These are phyloP conservation scores for Monoplex corrugatus DNA, from an alignment of 2,888 invertebrate genomes.

Conservation along the genomic window DNA sequence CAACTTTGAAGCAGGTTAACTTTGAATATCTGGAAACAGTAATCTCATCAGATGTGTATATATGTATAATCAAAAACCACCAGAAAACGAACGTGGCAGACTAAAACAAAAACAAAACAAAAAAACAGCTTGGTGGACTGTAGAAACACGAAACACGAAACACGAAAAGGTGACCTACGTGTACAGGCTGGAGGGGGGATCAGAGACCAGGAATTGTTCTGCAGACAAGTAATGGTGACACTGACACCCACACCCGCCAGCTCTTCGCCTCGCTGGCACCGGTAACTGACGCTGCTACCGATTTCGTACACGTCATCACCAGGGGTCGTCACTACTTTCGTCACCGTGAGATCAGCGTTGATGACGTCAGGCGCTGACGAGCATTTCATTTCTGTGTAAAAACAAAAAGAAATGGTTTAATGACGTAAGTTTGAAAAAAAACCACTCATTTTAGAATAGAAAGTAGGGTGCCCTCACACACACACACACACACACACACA, in stretches of 20 bases:
- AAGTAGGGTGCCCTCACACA: background rate
- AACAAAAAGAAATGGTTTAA: background rate
- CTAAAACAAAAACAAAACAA: too few relatives aligned
- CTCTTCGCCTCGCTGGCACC: background rate
- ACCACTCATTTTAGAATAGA: background rate
- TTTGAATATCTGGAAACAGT: too few relatives aligned
- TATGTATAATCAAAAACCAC: too few relatives aligned
- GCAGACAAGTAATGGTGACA: background rate
- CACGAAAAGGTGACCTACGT: too few relatives aligned
- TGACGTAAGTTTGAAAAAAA: background rate
- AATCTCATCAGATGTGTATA: too few relatives aligned
- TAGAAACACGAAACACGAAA: too few relatives aligned
- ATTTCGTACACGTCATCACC: background rate
- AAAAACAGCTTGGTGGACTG: too few relatives aligned
- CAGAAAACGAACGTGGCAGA: too few relatives aligned
- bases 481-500: too few relatives aligned
- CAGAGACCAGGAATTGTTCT: background rate
- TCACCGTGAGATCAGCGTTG: background rate
- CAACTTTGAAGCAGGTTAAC: too few relatives aligned
- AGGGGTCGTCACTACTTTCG: background rate
- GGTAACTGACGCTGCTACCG: background rate
- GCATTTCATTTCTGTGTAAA: background rate
- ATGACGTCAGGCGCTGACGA: background rate
- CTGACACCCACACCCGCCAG: background rate
- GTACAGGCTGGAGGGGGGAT: background rate